A percentile compares a stretch with the other conserved stretches of the same genome.
phyloP scores from a whole-genome alignment of 2,797 vertebrate species.

The Sebastes iracundus region DNA sequence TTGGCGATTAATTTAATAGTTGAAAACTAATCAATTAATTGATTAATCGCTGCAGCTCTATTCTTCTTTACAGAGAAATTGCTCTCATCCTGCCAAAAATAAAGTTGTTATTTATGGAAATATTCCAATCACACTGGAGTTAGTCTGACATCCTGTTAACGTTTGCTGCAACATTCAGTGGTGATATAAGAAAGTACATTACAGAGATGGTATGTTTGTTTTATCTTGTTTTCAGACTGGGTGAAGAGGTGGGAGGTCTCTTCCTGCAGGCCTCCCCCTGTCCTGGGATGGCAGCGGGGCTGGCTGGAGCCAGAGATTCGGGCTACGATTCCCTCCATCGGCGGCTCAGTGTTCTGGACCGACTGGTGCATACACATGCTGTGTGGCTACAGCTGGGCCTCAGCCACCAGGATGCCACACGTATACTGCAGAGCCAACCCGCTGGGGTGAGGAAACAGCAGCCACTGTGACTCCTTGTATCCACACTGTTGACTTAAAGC shows the following conservation, averaged over 20 bases:
- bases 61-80: not conserved
- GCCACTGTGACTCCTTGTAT: not conserved
- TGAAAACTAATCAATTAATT: no score
- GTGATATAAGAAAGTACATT: not conserved
- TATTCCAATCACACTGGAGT: not conserved
- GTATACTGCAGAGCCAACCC: constrained; percentile 85
- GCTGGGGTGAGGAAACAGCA: constrained; percentile 86
- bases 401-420: constrained; percentile 82
- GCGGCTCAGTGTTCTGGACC: constrained; percentile 91
- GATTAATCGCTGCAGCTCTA: no score
- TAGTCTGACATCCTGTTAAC: not conserved
- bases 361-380: constrained; percentile 90
- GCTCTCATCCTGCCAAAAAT: not conserved
- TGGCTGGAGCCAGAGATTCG: constrained; percentile 86
- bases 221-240: constrained; percentile 60
- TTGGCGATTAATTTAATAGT: no score
- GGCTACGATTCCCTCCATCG: constrained; percentile 92
- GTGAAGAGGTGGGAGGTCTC: constrained; percentile 85
- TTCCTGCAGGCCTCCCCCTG: constrained; percentile 78
- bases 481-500: not conserved
- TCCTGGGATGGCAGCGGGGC: constrained; percentile 56
- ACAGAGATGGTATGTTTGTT: not conserved
- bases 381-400: constrained; percentile 93
- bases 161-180: not conserved
- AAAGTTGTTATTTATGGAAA: not conserved